Conservation (phyloP, 2,113 vertebrate genomes). For the Mungos mungo region DNA sequence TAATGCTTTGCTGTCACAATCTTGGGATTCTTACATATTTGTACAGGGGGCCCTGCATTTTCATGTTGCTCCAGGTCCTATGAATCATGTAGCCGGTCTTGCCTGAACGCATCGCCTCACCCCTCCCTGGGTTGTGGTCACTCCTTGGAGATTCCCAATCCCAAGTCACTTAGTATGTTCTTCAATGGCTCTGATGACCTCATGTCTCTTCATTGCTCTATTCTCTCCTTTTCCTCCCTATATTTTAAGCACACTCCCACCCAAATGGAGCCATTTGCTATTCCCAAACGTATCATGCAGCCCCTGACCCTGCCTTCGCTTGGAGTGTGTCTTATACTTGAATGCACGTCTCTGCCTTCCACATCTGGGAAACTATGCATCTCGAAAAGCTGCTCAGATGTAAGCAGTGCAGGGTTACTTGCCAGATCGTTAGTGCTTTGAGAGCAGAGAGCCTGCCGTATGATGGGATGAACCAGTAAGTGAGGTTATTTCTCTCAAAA, state of each 20-base stretch:
- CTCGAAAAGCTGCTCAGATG: not conserved
- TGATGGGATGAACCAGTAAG: not conserved
- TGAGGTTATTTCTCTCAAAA: not conserved
- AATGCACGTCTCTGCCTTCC: not conserved
- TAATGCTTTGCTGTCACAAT: not conserved
- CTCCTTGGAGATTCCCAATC: not conserved
- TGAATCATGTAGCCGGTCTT: not conserved
- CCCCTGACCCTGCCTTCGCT: not conserved
- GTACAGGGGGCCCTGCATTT: not conserved
- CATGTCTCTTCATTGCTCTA: not conserved
- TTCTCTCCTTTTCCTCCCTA: not conserved
- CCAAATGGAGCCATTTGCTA: not conserved
- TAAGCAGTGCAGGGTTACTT: not conserved
- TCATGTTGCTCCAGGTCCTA: not conserved
- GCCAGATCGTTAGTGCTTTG: not conserved
- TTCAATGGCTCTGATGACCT: not conserved
- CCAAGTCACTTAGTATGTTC: too few relatives aligned
- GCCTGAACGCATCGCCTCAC: not conserved
- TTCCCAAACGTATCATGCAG: not conserved
- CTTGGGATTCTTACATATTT: not conserved
- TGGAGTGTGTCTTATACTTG: not conserved
- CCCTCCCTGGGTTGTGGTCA: not conserved
- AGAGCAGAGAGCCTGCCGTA: not conserved
- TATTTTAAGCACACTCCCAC: not conserved
- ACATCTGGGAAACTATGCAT: not conserved